Base-by-base conservation (phyloP, 1,140 invertebrate species). In the Aethina tumida region DNA sequence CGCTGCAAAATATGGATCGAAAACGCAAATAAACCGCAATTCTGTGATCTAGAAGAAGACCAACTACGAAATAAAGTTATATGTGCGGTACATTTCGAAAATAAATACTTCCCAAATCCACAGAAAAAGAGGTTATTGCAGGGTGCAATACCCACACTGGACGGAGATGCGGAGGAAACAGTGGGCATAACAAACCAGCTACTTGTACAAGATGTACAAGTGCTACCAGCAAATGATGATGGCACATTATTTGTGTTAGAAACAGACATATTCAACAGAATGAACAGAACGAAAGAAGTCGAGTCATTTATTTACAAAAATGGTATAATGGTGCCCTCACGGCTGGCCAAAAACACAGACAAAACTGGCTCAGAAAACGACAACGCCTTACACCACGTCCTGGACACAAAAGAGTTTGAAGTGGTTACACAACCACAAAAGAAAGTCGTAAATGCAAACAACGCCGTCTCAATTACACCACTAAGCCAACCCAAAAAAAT, bases 61-160 rank as follows among this genome's bases (percentile, higher is more conserved):
- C 70, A 73, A 43, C 52, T 74, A 9, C 64, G 67, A 38, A 74
- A 74, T 41, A 69, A 71, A 61, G 67, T 72, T 16, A 49, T 74
- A 16, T 74, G 72, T 53, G 66, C 72, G 51, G 57, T 69, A 36
- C 72, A 74, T 52, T 74, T 74, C 52, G 63, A 62, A 47, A 58
- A 67, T 36, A 58, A 65, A 35, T 65, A 59, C 53, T 74, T 74
- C 55, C 69, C 69, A 58, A 74, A 69, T 45, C 54, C 53, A 20
- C 62, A 62, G 45, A 57, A 49, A 28, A 59, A 59, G 34, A 34
- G 60, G 5, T 39, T 63, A 26, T 28, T 59, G 5, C 52, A 53
- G 28, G 42, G 48, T 31, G 60, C 60, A 9, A 32, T 63, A 29
- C 60, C 60, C 14, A 61, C 55, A 17, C 32, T 63, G 28, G 55